Conservation (phyloP, 2,888 invertebrate genomes). For the Maniola hyperantus region DNA sequence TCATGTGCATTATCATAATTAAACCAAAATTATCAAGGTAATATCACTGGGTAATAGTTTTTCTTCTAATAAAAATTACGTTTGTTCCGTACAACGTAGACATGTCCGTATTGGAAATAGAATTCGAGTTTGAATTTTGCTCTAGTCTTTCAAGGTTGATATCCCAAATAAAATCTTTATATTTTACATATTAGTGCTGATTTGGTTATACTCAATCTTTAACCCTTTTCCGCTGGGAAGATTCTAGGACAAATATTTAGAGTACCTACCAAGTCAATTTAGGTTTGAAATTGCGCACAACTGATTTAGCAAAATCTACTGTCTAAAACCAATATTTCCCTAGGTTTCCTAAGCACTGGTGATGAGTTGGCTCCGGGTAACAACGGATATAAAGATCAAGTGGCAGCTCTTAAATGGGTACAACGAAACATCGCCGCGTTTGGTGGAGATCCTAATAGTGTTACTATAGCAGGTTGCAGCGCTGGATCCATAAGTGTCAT, state of each 20-base stretch:
- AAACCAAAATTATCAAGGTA: not conserved
- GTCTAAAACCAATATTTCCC: not conserved
- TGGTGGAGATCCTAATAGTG: constrained; percentile 84
- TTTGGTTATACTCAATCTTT: too few relatives aligned
- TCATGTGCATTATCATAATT: not conserved
- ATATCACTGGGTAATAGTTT: not conserved
- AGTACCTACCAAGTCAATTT: too few relatives aligned
- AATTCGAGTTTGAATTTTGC: too few relatives aligned
- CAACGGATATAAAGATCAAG: constrained; percentile 86
- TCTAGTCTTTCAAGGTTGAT: not conserved
- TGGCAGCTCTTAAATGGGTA: constrained; percentile 84
- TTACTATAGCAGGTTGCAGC: constrained; percentile 84
- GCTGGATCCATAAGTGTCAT: constrained; percentile 77
- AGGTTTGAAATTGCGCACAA: too few relatives aligned
- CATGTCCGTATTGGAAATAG: too few relatives aligned
- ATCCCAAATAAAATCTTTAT: not conserved
- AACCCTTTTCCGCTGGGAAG: too few relatives aligned
- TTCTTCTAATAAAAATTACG: not conserved
- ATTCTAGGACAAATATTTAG: too few relatives aligned
- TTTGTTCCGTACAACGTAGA: not conserved
- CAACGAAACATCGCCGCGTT: constrained; percentile 84
- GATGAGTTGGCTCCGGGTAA: constrained; percentile 85
- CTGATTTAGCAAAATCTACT: not conserved
- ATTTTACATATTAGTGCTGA: not conserved
- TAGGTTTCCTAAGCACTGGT: constrained; percentile 83